These are phyloP conservation scores for Orchestia grillus DNA, from an alignment of 1,140 invertebrate species.

Conservation along the genomic window DNA sequence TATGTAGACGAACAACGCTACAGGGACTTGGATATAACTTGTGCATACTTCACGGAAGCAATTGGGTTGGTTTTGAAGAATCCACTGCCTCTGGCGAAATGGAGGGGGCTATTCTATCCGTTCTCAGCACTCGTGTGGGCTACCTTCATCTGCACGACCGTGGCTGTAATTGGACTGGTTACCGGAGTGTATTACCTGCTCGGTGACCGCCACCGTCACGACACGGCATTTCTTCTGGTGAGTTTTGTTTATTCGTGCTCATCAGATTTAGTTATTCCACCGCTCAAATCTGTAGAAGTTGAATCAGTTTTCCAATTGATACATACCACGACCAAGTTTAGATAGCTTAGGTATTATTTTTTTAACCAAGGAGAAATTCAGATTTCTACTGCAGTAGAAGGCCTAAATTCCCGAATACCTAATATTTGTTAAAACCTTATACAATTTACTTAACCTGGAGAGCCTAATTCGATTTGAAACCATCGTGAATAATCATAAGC, in stretches of 20 bases:
- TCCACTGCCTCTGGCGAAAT: slow-evolving; percentile 58
- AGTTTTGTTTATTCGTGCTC: background rate
- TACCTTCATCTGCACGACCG: background rate
- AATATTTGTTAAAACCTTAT: no score
- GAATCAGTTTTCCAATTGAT: background rate
- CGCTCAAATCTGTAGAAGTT: background rate
- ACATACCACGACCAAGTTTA: background rate
- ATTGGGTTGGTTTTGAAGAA: slow-evolving; percentile 49
- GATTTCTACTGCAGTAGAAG: background rate
- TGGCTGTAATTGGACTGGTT: background rate
- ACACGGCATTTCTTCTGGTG: background rate
- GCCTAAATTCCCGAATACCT: no score
- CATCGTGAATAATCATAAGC: no score
- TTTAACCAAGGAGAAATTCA: background rate
- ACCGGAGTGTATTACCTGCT: background rate
- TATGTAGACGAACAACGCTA: slow-evolving; percentile 18
- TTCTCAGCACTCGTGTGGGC: slow-evolving; percentile 31
- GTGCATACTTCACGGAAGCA: slow-evolving; percentile 59
- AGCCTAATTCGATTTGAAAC: no score
- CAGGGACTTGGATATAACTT: slow-evolving; percentile 58
- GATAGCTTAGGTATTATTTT: background rate
- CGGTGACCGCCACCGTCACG: background rate
- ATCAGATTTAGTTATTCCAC: background rate
- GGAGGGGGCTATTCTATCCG: slow-evolving; percentile 57
- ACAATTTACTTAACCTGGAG: no score